Evolutionary conservation across 2,888 invertebrate genomes (phyloP).

Genomic region (Amblyteles armatorius): DNA sequence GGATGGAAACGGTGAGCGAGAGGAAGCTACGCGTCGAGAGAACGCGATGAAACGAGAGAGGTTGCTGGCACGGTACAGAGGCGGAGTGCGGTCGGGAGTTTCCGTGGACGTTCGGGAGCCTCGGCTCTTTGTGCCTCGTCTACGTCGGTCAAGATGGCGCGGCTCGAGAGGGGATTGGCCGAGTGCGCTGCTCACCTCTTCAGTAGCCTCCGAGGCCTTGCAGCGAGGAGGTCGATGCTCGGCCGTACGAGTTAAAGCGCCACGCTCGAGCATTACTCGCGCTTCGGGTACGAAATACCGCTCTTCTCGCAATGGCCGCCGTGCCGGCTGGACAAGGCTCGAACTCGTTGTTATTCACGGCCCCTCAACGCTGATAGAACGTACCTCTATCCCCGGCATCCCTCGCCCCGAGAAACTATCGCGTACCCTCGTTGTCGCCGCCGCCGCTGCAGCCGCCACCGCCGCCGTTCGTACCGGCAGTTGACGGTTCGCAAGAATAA

Average conservation of each 20-base stretch:
- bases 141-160: constrained; percentile 70
- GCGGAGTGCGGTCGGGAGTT: constrained; percentile 61
- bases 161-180: constrained; percentile 69
- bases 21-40: constrained; percentile 20
- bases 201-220: constrained; percentile 72
- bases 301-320: constrained; percentile 64
- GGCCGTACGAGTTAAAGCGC: constrained; percentile 62
- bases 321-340: constrained; percentile 50
- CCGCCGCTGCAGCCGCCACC: background rate
- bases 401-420: background rate
- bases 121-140: constrained; percentile 69
- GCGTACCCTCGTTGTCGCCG: background rate
- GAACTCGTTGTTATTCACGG: background rate
- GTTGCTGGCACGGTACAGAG: constrained; percentile 35
- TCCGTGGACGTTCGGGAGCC: constrained; percentile 60
- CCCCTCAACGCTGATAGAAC: background rate
- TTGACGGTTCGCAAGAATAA: background rate
- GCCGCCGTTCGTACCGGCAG: constrained; percentile 8
- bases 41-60: constrained; percentile 29
- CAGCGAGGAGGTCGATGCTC: constrained; percentile 70
- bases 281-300: constrained; percentile 38
- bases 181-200: constrained; percentile 63
- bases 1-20: constrained; percentile 41
- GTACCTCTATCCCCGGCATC: background rate
- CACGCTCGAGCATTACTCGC: constrained; percentile 58